Evolutionary conservation across 2,113 vertebrate species (phyloP).

Genomic region (Platanista minor): DNA sequence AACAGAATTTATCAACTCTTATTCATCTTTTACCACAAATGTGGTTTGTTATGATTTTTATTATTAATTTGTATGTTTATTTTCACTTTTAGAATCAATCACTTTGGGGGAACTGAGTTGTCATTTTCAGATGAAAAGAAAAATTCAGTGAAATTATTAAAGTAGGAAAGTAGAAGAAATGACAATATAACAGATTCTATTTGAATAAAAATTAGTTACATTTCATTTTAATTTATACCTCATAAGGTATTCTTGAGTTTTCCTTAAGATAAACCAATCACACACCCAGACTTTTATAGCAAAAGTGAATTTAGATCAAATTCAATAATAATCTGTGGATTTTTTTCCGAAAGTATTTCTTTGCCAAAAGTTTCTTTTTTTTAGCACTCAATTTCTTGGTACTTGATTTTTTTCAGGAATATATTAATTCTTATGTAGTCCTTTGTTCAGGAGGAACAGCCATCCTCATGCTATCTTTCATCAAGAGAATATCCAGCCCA

Average conservation of each 20-base stretch:
- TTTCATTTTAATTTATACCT: background rate
- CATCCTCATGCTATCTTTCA: background rate
- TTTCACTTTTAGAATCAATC: conserved; percentile 1
- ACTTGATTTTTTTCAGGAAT: background rate
- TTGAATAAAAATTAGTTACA: background rate
- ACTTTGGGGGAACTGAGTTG: background rate
- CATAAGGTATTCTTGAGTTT: background rate
- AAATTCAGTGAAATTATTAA: background rate
- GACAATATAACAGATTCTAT: background rate
- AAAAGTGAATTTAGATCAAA: background rate
- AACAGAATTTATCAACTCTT: background rate
- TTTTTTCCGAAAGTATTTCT: background rate
- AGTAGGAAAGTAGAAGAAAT: background rate
- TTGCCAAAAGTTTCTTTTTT: background rate
- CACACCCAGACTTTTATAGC: background rate
- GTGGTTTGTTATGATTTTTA: background rate
- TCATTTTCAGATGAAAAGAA: background rate
- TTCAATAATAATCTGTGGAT: background rate
- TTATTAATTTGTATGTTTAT: background rate
- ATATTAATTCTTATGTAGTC: background rate
- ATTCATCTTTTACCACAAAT: background rate
- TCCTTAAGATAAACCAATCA: background rate
- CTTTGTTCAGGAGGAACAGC: background rate
- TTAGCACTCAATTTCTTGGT: background rate
- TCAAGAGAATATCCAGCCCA: background rate